A percentile compares a stretch with the other conserved stretches of the same genome.
Evolutionary conservation across 2,888 invertebrate species (phyloP).

Genomic region (Macaria notata): DNA sequence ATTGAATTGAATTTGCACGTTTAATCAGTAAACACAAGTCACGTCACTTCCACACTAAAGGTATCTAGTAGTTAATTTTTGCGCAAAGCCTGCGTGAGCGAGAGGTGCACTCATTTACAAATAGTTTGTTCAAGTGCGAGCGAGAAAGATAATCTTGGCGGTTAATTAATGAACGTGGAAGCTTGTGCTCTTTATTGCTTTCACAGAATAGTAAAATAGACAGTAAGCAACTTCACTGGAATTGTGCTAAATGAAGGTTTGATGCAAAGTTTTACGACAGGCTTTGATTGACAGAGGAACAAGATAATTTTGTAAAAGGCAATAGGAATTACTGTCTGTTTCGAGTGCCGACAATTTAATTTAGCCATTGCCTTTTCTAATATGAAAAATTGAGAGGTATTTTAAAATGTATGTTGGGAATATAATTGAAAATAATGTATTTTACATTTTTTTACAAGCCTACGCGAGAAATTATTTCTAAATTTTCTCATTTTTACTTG

Average conservation of each 20-base stretch:
- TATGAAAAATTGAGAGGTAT: no score
- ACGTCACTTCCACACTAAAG: conserved; percentile 33
- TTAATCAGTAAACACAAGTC: conserved; percentile 7
- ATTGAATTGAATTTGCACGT: background rate
- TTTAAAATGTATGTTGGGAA: no score
- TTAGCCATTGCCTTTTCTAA: no score
- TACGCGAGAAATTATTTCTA: no score
- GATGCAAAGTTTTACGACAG: no score
- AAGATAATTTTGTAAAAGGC: no score
- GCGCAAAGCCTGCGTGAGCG: conserved; percentile 79
- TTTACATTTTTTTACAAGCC: no score
- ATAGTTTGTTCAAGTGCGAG: conserved; percentile 68
- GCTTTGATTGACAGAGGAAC: no score
- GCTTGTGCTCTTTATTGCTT: conserved; percentile 83
- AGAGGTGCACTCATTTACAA: conserved; percentile 78
- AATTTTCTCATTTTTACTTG: no score
- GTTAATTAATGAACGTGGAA: conserved; percentile 84
- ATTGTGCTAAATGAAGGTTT: background rate
- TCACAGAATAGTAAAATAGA: conserved; percentile 30
- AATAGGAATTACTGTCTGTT: no score
- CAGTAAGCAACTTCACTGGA: conserved; percentile 14
- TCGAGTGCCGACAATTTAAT: no score
- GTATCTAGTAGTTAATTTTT: conserved; percentile 80
- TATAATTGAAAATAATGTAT: no score
- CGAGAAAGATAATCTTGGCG: conserved; percentile 63